Conservation (phyloP, 2,888 invertebrate genomes). For the Aleiodes alternator region DNA sequence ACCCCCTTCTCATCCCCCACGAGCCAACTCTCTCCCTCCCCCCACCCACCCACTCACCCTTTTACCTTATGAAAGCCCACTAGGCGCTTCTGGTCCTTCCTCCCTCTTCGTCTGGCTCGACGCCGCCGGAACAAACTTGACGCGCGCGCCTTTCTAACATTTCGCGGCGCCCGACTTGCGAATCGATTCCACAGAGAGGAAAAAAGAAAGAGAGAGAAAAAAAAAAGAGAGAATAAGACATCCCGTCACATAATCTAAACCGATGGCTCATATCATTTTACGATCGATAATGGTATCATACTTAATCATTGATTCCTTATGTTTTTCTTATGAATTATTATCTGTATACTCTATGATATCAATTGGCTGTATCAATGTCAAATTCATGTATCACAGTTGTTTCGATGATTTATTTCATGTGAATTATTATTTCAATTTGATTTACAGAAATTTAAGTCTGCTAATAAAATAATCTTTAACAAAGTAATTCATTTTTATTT, state of each 20-base stretch:
- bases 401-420: too few species aligned
- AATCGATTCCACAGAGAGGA: slow-evolving; percentile 29
- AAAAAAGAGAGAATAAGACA: background rate
- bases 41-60: slow-evolving; percentile 1
- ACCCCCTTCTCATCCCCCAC: slow-evolving; percentile 26
- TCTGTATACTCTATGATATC: too few species aligned
- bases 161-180: slow-evolving; percentile 37
- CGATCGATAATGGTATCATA: slow-evolving; percentile 33
- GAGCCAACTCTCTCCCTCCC: slow-evolving; percentile 6
- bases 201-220: too few species aligned
- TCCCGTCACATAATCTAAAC: slow-evolving; percentile 30
- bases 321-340: background rate
- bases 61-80: background rate
- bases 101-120: slow-evolving; percentile 7
- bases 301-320: slow-evolving; percentile 12
- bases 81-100: background rate
- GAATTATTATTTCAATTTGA: too few species aligned
- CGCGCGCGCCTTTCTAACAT: slow-evolving; percentile 40
- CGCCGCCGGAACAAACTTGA: slow-evolving; percentile 42
- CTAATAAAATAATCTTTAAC: too few species aligned
- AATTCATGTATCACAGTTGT: too few species aligned
- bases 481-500: too few species aligned
- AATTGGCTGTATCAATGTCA: too few species aligned
- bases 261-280: slow-evolving; percentile 28
- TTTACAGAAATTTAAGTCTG: too few species aligned